Base-by-base conservation (phyloP, 2,113 vertebrate species). In the Coracopsis vasa region DNA sequence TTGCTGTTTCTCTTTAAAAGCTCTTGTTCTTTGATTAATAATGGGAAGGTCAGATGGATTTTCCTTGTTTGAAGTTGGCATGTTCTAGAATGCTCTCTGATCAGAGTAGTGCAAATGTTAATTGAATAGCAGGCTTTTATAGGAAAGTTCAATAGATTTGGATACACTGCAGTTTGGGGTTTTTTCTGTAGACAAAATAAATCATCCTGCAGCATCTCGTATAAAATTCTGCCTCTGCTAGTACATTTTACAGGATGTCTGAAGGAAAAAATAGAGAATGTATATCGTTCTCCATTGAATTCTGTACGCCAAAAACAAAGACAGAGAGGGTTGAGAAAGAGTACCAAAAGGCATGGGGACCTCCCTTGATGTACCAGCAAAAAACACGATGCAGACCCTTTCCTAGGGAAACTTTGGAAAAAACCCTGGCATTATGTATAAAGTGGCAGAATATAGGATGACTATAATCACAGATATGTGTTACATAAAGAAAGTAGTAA, bases 91-190 rank as follows among this genome's bases (percentile, higher is more conserved):
- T 74, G 25, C 45, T 70, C 13, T 54, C 21, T 78, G 25, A 82
- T 47, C 31, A 44, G 65, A 77, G 7, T 61, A 72, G 80, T 35
- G 83, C 58, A 82, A 45, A 86, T 61, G 21, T 86, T 51, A 86
- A 86, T 35, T 45, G 23, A 69, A 58, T 35, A 67, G 47, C 33
- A 73, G 13, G 44, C 18, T 71, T 90, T 90, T 88, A 23, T 23
- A 74, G 39, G 20, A 73, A 27, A 44, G 4, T 66, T 82, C 31
- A 42, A 25, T 67, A 78, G 69, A 45, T 35, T 45, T 50, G 42
- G 25, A 67, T 58, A 35, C 56, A 74, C 16, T 10, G 15, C 19
- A 7, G 5, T 10, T 25, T 44, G 11, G 4, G 0, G 1, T 24
- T 47, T 29, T 83, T 60, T 10, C 37, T 54, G 3, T 33, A 53